These are phyloP conservation scores for Atherix ibis DNA, from an alignment of 2,888 invertebrate species.

Conservation along the genomic window DNA sequence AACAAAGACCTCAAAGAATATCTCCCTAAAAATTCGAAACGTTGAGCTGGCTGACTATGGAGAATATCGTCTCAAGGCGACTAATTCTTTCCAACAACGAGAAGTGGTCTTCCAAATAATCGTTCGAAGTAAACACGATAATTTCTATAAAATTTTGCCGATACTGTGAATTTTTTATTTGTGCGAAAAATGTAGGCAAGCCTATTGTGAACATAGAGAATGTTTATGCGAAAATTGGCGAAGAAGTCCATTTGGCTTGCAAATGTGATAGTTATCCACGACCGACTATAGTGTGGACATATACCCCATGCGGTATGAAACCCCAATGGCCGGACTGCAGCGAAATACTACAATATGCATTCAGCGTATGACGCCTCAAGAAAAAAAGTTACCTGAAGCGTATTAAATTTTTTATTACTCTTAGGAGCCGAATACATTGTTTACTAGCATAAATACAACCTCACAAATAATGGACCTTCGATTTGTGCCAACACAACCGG, in stretches of 20 bases:
- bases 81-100: constrained; percentile 32
- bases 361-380: no score
- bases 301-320: constrained; percentile 32
- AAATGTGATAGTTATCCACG: constrained; percentile 38
- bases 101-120: constrained; percentile 35
- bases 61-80: constrained; percentile 39
- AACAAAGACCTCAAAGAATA: constrained; percentile 17
- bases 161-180: no score
- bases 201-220: constrained; percentile 33
- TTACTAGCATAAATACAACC: no score
- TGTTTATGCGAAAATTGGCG: constrained; percentile 31
- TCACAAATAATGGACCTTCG: no score
- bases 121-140: no score
- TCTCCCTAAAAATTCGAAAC: constrained; percentile 34
- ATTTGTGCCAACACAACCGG: constrained; percentile 31
- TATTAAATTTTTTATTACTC: no score
- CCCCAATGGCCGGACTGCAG: constrained; percentile 29
- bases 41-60: constrained; percentile 41
- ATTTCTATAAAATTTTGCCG: no score
- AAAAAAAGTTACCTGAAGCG: no score
- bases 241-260: constrained; percentile 35
- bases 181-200: no score
- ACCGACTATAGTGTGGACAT: constrained; percentile 41
- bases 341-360: no score
- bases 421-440: no score